Percentiles rank a stretch among this genome's conserved stretches.
phyloP scores from a whole-genome alignment of 2,797 vertebrate genomes.

The Hapalemur alaotrensis region DNA sequence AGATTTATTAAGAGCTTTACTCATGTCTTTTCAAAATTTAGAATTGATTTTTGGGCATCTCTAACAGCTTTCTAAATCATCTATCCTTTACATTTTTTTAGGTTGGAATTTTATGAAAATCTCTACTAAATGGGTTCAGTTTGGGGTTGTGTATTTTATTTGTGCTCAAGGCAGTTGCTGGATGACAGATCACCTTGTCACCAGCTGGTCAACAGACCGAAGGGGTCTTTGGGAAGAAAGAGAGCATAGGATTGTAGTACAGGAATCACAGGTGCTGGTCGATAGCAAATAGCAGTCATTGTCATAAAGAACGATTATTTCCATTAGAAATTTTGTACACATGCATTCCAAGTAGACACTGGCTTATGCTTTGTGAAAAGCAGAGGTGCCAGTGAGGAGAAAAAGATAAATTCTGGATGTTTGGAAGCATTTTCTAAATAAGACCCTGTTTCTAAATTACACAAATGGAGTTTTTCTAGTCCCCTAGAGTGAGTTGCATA shows the following conservation, averaged over 20 bases:
- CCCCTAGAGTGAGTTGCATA: neutral
- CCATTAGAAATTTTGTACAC: neutral
- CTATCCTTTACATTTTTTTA: slow-evolving; percentile 51
- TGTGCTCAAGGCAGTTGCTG: slow-evolving; percentile 56
- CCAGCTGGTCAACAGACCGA: slow-evolving; percentile 81
- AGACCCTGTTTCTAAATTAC: slow-evolving; percentile 14
- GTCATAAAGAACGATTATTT: neutral
- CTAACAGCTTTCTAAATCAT: slow-evolving; percentile 85
- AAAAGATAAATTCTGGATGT: neutral
- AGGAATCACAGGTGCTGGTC: neutral
- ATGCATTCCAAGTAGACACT: neutral
- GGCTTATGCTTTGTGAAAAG: slow-evolving; percentile 4
- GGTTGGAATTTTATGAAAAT: slow-evolving; percentile 65
- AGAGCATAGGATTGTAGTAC: neutral
- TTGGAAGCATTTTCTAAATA: slow-evolving; percentile 21
- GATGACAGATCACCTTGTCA: slow-evolving; percentile 85
- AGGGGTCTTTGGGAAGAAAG: slow-evolving; percentile 48
- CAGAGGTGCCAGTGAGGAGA: neutral
- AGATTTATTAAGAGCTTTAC: slow-evolving; percentile 83
- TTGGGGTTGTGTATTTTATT: slow-evolving; percentile 45
- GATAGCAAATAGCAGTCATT: neutral
- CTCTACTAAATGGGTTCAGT: slow-evolving; percentile 32
- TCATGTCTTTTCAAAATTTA: slow-evolving; percentile 79
- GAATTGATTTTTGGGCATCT: slow-evolving; percentile 80
- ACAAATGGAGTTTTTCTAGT: neutral